phyloP scores from a whole-genome alignment of 2,797 vertebrate species.

The Arvicola amphibius region DNA sequence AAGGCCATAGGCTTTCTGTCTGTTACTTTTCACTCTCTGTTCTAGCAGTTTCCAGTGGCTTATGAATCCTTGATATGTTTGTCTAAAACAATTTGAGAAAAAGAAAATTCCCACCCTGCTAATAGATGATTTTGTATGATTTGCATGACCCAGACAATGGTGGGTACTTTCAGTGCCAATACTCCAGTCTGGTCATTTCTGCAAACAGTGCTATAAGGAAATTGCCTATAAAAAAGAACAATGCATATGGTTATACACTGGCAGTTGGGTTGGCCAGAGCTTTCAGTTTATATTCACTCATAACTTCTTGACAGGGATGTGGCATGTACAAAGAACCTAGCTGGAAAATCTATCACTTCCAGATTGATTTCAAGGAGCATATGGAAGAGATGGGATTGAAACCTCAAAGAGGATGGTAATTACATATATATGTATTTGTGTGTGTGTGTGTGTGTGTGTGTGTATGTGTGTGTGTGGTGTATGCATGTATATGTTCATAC shows the following conservation, averaged over 20 bases:
- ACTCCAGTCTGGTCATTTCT: not conserved
- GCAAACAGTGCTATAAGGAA: not conserved
- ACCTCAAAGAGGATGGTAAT: not conserved
- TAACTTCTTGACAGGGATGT: not conserved
- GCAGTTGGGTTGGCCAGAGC: not conserved
- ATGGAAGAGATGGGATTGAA: not conserved
- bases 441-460: too few relatives aligned
- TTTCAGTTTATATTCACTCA: not conserved
- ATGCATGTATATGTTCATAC: too few relatives aligned
- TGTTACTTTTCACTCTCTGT: not conserved
- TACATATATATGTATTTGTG: not conserved
- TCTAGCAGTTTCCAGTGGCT: not conserved
- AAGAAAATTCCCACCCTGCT: not conserved
- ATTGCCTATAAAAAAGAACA: not conserved
- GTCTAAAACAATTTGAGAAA: not conserved
- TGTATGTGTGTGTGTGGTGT: not conserved
- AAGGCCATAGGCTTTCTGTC: not conserved
- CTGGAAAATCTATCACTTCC: not conserved
- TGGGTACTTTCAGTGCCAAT: not conserved
- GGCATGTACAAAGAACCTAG: not conserved
- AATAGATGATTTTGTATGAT: not conserved
- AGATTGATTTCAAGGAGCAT: not conserved
- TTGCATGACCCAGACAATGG: fast-evolving
- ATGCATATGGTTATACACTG: not conserved
- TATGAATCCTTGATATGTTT: not conserved